Base-by-base conservation (phyloP, 2,888 invertebrate species). In the Encarsia formosa region DNA sequence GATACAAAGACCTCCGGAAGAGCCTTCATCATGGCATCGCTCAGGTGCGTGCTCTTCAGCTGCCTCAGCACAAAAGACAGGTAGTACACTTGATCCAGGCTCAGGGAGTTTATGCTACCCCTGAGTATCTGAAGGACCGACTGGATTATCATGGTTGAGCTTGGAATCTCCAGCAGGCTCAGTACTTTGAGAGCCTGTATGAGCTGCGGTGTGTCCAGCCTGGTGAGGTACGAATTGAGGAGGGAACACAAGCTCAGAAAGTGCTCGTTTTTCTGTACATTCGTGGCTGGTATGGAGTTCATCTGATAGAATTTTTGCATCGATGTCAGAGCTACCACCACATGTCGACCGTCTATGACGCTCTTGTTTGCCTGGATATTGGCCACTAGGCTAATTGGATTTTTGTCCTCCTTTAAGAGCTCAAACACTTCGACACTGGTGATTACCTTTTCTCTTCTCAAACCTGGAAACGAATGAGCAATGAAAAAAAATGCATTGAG, bases 51-150 rank as follows among this genome's bases (percentile, higher is more conserved):
- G 23, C 11, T 9, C 4, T 54, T 9, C 47, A 57, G 45, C 3
- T 13, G 4, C 13, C 32, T 43, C 3, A 57, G 32, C 22, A 54
- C 22, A 46, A 26, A 46, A 15, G 51, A 13, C 16, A 57, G 40
- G 40, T 24, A 46, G 35, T 39, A 49, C 26, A 57, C 47, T 31
- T 57, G 16, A 16, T 40, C 1, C 3, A 54, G 16, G 35, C 15
- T 2, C 20, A 57, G 47, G 24, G 49, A 24, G 46, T 57, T 57
- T 40, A 54, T 32, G 13, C 49, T 52, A 5, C 5, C 3, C 19
- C 54, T 49, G 23, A 57, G 34, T 40, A 53, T 20, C 19, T 57
- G 54, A 8, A 57, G 18, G 23, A 57, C 23, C 11, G 48, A 49
- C 37, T 57, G 52, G 11, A 57, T 24, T 24, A 57, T 43, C n/a